Evolutionary conservation across 2,888 invertebrate species (phyloP), one percentile per base, ranked within the genome.

Genomic region (Cantharis rufa): DNA sequence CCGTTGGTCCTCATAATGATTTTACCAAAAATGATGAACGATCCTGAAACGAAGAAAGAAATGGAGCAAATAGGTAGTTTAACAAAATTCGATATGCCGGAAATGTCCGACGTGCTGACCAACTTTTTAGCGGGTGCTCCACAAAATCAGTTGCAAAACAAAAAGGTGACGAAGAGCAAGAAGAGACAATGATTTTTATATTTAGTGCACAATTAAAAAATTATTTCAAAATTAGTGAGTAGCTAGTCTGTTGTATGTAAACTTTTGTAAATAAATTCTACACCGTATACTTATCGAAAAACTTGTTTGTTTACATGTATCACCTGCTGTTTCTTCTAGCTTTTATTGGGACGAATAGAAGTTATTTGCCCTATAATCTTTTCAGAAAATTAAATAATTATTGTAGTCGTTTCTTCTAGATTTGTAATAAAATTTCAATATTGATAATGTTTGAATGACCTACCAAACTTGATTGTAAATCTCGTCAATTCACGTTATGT

Each of bases 31-130:
- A 94, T 98, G 92, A 96, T 99, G 94, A 98, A 97, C 86, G 99
- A 99, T 89, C 98, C 98, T 4, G 98, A 99, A 87, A 96, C 98
- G 2, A 96, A 98, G 86, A 97, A 97, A 89, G 97, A 97, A 89
- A 93, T 97, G 90, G 96, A 98, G 88, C 97, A 98, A 86, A 91
- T 96, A 70, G 94, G 95, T 85, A 95, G 93, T 86, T 90, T 95
- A 84, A 93, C 94, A 1, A 92, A 93, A 86, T 94, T 95, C 80
- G 96, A 96, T 81, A 93, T 98, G 92, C 96, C 97, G 2, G 99
- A 99, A 89, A 93, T 99, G 90, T 96, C 98, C 0, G 99, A 99
- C 89, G 93, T 98, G 90, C 92, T 99, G 79, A 96, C 98, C 0
- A 93, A 94, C 48, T 93, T 94, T 82, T 93, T 98, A 82, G 93